phyloP scores from a whole-genome alignment of 2,888 invertebrate genomes.

The Agonopterix arenella region DNA sequence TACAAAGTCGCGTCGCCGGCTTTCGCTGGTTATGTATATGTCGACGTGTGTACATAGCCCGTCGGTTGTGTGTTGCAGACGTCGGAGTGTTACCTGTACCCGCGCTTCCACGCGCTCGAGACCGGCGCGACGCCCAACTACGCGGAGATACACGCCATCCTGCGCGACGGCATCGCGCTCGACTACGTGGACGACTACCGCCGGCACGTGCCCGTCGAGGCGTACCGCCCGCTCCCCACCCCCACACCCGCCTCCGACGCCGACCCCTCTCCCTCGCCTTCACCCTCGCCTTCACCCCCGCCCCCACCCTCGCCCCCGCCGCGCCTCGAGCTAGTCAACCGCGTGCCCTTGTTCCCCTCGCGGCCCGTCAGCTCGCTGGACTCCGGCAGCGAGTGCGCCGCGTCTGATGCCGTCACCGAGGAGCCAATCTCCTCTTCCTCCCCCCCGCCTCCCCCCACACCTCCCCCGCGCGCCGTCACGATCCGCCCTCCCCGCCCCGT shows the following conservation, averaged over 20 bases:
- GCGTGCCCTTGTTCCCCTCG: not conserved
- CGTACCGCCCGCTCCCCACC: slow-evolving; percentile 5
- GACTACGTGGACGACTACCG: slow-evolving; percentile 59
- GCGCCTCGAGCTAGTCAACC: not conserved
- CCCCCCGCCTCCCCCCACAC: not conserved
- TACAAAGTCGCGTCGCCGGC: not conserved
- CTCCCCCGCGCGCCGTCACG: not conserved
- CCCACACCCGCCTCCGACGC: slow-evolving; percentile 1
- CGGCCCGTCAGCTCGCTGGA: not conserved
- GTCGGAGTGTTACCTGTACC: slow-evolving; percentile 68
- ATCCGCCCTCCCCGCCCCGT: not conserved
- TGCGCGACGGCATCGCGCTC: slow-evolving; percentile 59
- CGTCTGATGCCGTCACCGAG: not conserved
- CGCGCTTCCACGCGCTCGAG: slow-evolving; percentile 73
- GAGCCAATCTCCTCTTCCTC: not conserved
- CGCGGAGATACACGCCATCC: slow-evolving; percentile 52
- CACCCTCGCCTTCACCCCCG: slow-evolving; percentile 4
- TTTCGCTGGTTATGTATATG: slow-evolving; percentile 3
- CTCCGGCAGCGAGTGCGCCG: not conserved
- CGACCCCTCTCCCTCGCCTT: slow-evolving; percentile 5
- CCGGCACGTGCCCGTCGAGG: slow-evolving; percentile 45
- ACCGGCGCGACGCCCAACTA: slow-evolving; percentile 58
- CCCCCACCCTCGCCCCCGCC: slow-evolving; percentile 2
- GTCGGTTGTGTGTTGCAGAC: slow-evolving; percentile 36
- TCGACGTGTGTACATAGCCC: not conserved